Conservation (phyloP, 2,888 invertebrate genomes). For the Ochropleura plecta region DNA sequence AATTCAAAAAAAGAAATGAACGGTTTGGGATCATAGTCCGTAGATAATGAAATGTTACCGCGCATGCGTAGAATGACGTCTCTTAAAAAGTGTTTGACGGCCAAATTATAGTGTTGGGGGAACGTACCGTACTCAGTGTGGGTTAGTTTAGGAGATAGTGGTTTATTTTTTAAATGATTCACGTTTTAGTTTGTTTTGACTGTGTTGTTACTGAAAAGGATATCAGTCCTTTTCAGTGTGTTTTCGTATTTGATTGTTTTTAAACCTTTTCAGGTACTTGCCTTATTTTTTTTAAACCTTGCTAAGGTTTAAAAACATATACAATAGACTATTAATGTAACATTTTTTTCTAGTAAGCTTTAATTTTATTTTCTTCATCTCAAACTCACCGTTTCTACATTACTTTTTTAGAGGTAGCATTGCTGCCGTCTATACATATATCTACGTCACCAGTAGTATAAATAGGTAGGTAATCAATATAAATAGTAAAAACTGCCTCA, state of each 20-base stretch:
- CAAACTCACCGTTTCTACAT: background rate
- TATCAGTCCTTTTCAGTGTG: background rate
- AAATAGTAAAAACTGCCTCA: background rate
- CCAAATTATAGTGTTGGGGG: constrained; percentile 81
- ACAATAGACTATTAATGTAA: background rate
- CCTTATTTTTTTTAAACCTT: too few species aligned
- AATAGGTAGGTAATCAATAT: background rate
- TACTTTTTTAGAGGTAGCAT: background rate
- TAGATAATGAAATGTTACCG: constrained; percentile 83
- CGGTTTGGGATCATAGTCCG: constrained; percentile 73
- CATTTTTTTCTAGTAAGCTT: background rate
- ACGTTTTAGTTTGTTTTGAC: background rate
- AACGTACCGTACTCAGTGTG: constrained; percentile 63
- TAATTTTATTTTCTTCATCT: background rate
- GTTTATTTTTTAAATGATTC: constrained; percentile 6
- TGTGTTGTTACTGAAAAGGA: background rate
- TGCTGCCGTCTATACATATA: background rate
- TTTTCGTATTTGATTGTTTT: constrained; percentile 1
- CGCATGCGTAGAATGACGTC: constrained; percentile 82
- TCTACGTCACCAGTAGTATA: background rate
- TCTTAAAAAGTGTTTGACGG: constrained; percentile 87
- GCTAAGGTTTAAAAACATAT: too few species aligned
- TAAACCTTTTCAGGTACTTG: background rate
- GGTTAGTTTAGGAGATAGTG: constrained; percentile 60
- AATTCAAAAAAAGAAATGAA: constrained; percentile 74